Conservation (phyloP, 2,113 vertebrate species). For the Anoplopoma fimbria region DNA sequence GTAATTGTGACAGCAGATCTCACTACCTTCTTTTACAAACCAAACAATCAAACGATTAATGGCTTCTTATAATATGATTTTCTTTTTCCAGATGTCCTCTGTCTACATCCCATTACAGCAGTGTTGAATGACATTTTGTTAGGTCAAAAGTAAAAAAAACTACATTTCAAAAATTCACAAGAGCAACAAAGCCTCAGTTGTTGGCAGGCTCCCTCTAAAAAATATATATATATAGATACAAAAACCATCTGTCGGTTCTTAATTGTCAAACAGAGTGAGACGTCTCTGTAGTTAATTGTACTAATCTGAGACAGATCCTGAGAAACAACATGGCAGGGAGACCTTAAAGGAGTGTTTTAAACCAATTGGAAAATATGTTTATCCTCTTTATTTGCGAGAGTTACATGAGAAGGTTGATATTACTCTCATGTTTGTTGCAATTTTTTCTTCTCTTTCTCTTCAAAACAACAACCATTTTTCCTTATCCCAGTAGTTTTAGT, state of each 20-base stretch:
- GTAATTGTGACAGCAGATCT: too few relatives aligned
- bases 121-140: too few relatives aligned
- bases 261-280: neutral
- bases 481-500: neutral
- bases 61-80: too few relatives aligned
- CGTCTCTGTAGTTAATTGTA: neutral
- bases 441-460: neutral
- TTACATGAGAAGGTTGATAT: neutral
- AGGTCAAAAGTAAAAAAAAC: too few relatives aligned
- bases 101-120: too few relatives aligned
- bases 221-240: too few relatives aligned
- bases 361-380: neutral
- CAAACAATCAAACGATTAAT: too few relatives aligned
- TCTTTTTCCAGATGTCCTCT: too few relatives aligned
- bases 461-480: neutral
- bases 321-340: neutral
- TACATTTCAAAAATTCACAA: too few relatives aligned
- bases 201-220: too few relatives aligned
- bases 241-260: neutral
- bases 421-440: neutral
- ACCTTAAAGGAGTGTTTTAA: neutral
- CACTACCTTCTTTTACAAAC: too few relatives aligned
- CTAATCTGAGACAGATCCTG: neutral
- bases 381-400: neutral
- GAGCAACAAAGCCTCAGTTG: too few relatives aligned